Percentiles rank a stretch among this genome's conserved stretches.
Conservation (phyloP, 2,888 invertebrate species). For the Dolomedes plantarius region DNA sequence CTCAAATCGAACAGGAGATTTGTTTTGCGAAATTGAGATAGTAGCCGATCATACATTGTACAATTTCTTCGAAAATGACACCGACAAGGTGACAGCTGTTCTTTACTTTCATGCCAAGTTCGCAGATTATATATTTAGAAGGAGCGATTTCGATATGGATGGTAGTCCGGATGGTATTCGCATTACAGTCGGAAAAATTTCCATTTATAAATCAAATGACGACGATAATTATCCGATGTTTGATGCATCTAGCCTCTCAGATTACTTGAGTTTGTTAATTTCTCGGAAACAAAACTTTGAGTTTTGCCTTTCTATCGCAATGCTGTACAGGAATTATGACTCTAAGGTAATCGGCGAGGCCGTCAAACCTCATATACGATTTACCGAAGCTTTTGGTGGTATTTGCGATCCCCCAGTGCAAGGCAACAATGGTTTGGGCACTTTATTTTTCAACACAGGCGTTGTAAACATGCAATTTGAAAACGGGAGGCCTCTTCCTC, state of each 20-base stretch:
- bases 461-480: conserved; percentile 23
- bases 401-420: conserved; percentile 22
- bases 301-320: conserved; percentile 56
- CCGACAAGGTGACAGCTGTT: conserved; percentile 65
- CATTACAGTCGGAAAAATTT: conserved; percentile 70
- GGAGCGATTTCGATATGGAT: conserved; percentile 75
- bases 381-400: conserved; percentile 1
- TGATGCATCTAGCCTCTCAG: not conserved
- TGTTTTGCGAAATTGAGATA: conserved; percentile 74
- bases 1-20: not conserved
- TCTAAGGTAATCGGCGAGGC: conserved; percentile 53
- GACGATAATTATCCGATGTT: conserved; percentile 44
- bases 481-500: conserved; percentile 26
- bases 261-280: conserved; percentile 28
- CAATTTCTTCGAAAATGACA: conserved; percentile 53
- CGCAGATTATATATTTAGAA: conserved; percentile 75
- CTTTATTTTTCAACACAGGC: conserved; percentile 31
- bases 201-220: conserved; percentile 29
- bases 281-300: conserved; percentile 18
- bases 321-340: conserved; percentile 28
- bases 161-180: conserved; percentile 75
- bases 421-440: not conserved
- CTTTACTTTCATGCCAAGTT: conserved; percentile 74
- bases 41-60: conserved; percentile 75
- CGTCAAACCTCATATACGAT: conserved; percentile 26